Percentiles rank a stretch among this genome's conserved stretches.
Conservation (phyloP, 1,140 invertebrate genomes). For the Aphaenogaster floridana region DNA sequence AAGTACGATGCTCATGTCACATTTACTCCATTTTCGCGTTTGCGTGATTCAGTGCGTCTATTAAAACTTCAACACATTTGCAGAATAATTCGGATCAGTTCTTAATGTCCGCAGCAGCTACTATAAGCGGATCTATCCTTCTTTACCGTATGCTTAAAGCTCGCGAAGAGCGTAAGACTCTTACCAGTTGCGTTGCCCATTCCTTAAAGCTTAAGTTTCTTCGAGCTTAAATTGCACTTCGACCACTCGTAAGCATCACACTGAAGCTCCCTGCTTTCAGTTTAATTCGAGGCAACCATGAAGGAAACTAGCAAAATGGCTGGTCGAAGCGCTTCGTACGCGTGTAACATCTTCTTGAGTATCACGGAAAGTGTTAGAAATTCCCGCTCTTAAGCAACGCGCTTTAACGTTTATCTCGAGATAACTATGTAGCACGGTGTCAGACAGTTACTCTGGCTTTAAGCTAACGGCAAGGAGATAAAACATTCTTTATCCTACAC, state of each 20-base stretch:
- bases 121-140: slow-evolving; percentile 18
- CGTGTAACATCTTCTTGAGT: slow-evolving; percentile 51
- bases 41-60: neutral
- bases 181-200: slow-evolving; percentile 59
- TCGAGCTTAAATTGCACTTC: slow-evolving; percentile 64
- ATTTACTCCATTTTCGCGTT: neutral
- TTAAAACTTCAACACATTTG: neutral
- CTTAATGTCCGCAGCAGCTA: slow-evolving; percentile 4
- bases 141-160: slow-evolving; percentile 36
- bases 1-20: neutral
- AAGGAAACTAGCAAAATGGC: slow-evolving; percentile 59
- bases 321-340: slow-evolving; percentile 39
- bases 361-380: slow-evolving; percentile 54
- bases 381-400: slow-evolving; percentile 36
- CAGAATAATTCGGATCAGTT: slow-evolving; percentile 5
- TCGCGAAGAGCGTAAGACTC: slow-evolving; percentile 57
- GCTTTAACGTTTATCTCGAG: slow-evolving; percentile 46
- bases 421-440: slow-evolving; percentile 33
- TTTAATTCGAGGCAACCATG: slow-evolving; percentile 58
- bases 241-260: slow-evolving; percentile 59
- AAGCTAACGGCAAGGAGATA: slow-evolving; percentile 27
- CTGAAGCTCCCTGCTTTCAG: slow-evolving; percentile 52
- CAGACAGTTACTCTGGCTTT: slow-evolving; percentile 22
- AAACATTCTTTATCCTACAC: slow-evolving; percentile 14
- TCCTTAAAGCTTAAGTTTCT: slow-evolving; percentile 58